Evolutionary conservation across 1,140 invertebrate genomes (phyloP).

Genomic region (Leptinotarsa defecta): DNA sequence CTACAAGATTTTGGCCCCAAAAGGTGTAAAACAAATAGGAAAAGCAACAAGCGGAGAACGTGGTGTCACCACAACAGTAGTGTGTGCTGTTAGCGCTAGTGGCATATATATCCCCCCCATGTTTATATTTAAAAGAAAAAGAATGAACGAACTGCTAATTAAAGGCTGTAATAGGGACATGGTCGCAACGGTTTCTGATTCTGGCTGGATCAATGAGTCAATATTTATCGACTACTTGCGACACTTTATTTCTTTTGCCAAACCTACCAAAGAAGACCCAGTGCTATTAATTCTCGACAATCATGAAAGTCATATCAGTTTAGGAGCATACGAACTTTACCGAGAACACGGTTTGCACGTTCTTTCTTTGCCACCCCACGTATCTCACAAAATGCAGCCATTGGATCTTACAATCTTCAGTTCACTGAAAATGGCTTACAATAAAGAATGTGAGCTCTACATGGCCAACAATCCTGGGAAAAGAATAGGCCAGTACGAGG

Average conservation of each 20-base stretch:
- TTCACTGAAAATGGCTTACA: slow-evolving; percentile 10
- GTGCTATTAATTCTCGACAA: slow-evolving; percentile 7
- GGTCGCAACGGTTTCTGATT: slow-evolving; percentile 35
- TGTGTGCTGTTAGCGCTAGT: slow-evolving; percentile 13
- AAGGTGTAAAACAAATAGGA: slow-evolving; percentile 29
- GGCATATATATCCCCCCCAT: slow-evolving; percentile 28
- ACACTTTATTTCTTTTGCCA: slow-evolving; percentile 34
- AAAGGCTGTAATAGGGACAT: slow-evolving; percentile 28
- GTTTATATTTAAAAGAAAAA: slow-evolving; percentile 38
- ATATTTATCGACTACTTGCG: slow-evolving; percentile 33
- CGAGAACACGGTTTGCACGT: background rate
- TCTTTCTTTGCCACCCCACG: slow-evolving; percentile 11
- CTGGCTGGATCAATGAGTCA: slow-evolving; percentile 33
- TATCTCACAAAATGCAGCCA: slow-evolving; percentile 1
- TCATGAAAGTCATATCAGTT: background rate
- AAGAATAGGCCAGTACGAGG: background rate
- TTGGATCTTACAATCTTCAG: slow-evolving; percentile 7
- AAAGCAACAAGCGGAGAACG: slow-evolving; percentile 34
- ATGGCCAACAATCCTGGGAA: slow-evolving; percentile 2
- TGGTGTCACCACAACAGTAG: slow-evolving; percentile 30
- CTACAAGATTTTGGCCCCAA: background rate
- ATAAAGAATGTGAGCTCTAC: slow-evolving; percentile 14
- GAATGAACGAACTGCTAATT: slow-evolving; percentile 34
- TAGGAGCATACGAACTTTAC: slow-evolving; percentile 4
- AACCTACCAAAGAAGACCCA: slow-evolving; percentile 22